Percentiles rank a stretch among this genome's conserved stretches.
phyloP scores from a whole-genome alignment of 2,888 invertebrate genomes.

The Yponomeuta evonymella region DNA sequence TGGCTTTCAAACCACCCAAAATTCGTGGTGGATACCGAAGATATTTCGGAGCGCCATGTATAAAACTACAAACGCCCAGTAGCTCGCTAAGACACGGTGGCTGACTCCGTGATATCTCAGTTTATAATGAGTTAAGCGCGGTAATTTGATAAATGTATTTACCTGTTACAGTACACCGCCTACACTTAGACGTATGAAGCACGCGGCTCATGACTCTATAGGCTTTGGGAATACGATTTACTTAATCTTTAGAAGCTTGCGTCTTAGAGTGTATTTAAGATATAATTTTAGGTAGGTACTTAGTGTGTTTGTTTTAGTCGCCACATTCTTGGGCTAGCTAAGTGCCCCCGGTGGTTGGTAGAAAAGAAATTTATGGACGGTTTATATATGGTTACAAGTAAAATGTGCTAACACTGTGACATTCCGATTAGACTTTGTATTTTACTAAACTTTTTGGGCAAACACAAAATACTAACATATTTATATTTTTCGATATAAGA shows the following conservation, averaged over 20 bases:
- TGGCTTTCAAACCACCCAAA: too few species aligned
- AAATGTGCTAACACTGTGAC: too few species aligned
- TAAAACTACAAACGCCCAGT: background rate
- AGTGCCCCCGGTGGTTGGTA: background rate
- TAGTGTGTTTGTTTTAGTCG: background rate
- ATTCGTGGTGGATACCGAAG: background rate
- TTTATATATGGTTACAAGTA: background rate
- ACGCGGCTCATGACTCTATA: background rate
- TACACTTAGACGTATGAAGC: background rate
- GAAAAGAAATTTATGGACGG: background rate
- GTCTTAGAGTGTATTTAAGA: background rate
- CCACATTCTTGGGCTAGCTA: background rate
- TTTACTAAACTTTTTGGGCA: too few species aligned
- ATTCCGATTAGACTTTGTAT: too few species aligned
- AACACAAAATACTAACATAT: too few species aligned
- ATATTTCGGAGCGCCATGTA: background rate
- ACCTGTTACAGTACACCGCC: background rate
- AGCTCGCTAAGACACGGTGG: background rate
- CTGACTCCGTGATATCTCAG: conserved; percentile 1
- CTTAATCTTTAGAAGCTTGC: background rate
- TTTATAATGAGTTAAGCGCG: background rate
- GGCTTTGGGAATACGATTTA: background rate
- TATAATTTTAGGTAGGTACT: background rate
- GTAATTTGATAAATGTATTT: conserved; percentile 3
- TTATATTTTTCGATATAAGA: too few species aligned